A percentile compares a stretch with the other conserved stretches of the same genome.
Conservation (phyloP, 2,113 vertebrate species). For the Pantherophis guttatus region DNA sequence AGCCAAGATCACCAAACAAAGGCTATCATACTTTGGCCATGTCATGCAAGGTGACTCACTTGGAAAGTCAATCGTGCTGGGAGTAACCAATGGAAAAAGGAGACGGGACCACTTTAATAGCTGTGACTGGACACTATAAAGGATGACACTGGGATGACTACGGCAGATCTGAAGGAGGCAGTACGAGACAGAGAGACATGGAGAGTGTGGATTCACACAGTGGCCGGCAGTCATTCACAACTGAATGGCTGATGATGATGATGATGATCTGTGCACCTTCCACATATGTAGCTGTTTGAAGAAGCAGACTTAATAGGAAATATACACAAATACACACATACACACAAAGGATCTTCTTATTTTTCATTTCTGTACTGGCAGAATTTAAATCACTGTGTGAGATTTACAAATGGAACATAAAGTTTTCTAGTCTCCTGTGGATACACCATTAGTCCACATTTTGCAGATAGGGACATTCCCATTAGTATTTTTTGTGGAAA, state of each 20-base stretch:
- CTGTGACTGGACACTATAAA: too few relatives aligned
- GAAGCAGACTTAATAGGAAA: neutral
- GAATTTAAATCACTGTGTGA: neutral
- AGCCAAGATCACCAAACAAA: neutral
- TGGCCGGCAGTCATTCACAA: too few relatives aligned
- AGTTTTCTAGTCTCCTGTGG: neutral
- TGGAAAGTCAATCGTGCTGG: neutral
- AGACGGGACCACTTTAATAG: too few relatives aligned
- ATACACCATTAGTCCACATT: neutral
- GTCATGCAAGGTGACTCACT: neutral
- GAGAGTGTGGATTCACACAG: too few relatives aligned
- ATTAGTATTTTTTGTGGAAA: neutral
- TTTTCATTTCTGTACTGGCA: neutral
- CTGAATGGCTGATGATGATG: too few relatives aligned
- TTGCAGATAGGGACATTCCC: neutral
- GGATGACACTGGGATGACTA: too few relatives aligned
- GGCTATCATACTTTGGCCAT: neutral
- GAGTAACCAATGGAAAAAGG: too few relatives aligned
- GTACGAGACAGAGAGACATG: too few relatives aligned
- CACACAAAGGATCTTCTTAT: neutral
- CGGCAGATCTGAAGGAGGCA: too few relatives aligned
- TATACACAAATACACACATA: neutral
- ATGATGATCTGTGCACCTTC: neutral
- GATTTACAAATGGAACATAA: conserved; percentile 29
- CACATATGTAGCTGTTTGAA: neutral